Evolutionary conservation across 1,140 invertebrate genomes (phyloP).

Genomic region (Scylla paramamosain): DNA sequence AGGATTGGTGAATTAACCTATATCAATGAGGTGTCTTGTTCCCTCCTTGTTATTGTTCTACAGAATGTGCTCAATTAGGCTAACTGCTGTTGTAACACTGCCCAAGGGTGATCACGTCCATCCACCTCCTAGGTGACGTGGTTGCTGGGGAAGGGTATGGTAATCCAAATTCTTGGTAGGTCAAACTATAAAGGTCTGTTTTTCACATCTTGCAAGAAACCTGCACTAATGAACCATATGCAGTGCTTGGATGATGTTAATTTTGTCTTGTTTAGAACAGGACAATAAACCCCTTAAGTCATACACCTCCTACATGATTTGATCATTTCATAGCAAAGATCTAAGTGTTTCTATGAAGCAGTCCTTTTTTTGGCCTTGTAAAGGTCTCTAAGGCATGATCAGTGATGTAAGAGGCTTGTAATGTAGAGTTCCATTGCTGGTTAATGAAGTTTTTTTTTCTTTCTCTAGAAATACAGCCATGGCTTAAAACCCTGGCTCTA

Average conservation of each 20-base stretch:
- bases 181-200: conserved; percentile 68
- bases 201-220: conserved; percentile 68
- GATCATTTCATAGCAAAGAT: conserved; percentile 63
- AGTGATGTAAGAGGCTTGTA: conserved; percentile 70
- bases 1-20: conserved; percentile 75
- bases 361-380: not conserved
- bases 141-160: conserved; percentile 67
- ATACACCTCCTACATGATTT: conserved; percentile 63
- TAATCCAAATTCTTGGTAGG: conserved; percentile 74
- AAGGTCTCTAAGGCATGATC: conserved; percentile 54
- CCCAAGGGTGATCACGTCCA: conserved; percentile 63
- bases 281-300: conserved; percentile 69
- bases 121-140: conserved; percentile 47
- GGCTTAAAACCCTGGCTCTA: conserved; percentile 59
- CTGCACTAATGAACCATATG: conserved; percentile 63
- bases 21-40: conserved; percentile 75
- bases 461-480: conserved; percentile 66
- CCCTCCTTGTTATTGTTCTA: conserved; percentile 76
- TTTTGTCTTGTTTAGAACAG: conserved; percentile 65
- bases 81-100: conserved; percentile 72
- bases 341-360: conserved; percentile 39
- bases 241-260: conserved; percentile 64
- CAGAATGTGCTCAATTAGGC: conserved; percentile 76
- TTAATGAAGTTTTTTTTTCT: conserved; percentile 61
- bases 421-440: conserved; percentile 58